phyloP scores from a whole-genome alignment of 2,797 vertebrate species.

The Acestrorhynchus altus region DNA sequence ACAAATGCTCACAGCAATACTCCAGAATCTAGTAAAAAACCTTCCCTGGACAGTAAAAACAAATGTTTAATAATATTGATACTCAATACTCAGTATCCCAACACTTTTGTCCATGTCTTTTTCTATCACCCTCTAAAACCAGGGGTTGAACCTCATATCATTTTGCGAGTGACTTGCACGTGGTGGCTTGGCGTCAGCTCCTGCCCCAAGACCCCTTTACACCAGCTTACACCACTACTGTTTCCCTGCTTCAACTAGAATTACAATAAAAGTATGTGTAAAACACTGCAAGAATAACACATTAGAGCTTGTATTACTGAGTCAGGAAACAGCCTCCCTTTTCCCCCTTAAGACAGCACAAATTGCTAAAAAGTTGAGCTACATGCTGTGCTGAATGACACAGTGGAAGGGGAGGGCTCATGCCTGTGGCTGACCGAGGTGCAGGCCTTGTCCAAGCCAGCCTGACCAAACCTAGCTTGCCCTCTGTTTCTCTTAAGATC shows the following conservation, averaged over 20 bases:
- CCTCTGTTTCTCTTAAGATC: conserved; percentile 60
- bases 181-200: neutral
- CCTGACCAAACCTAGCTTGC: conserved; percentile 41
- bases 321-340: conserved; percentile 70
- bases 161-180: neutral
- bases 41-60: too few species aligned
- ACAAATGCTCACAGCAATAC: too few species aligned
- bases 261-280: conserved; percentile 70
- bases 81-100: too few species aligned
- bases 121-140: conserved; percentile 1
- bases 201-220: conserved; percentile 21
- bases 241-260: conserved; percentile 56
- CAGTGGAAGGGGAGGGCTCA: conserved; percentile 44
- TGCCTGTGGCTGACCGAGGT: conserved; percentile 45
- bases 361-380: conserved; percentile 64
- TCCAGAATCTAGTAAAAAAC: too few species aligned
- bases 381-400: conserved; percentile 68
- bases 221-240: conserved; percentile 33
- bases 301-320: conserved; percentile 65
- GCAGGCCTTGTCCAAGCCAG: conserved; percentile 55
- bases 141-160: conserved; percentile 2
- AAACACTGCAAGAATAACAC: conserved; percentile 67
- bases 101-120: too few species aligned
- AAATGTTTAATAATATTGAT: too few species aligned
- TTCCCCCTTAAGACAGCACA: conserved; percentile 70